Conservation (phyloP, 2,888 invertebrate genomes). For the Ariolimax columbianus region DNA sequence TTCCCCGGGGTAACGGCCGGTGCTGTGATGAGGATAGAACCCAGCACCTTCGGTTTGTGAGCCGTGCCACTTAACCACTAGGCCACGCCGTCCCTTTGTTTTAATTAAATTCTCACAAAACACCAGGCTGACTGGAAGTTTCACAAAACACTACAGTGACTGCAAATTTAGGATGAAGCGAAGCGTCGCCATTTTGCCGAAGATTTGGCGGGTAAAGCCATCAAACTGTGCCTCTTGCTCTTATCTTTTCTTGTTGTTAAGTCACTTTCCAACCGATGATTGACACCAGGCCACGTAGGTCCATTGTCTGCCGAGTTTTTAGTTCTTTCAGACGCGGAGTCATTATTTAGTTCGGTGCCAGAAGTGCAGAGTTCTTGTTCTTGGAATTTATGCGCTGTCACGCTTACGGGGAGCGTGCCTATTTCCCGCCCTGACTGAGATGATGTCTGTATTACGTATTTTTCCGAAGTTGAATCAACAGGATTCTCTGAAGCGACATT, state of each 20-base stretch:
- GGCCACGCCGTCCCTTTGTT: too few species aligned
- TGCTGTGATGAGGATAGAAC: too few species aligned
- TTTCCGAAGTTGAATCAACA: too few species aligned
- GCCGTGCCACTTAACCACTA: too few species aligned
- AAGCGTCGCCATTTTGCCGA: constrained; percentile 17
- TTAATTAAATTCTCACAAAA: too few species aligned
- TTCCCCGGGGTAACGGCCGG: too few species aligned
- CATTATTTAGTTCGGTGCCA: not conserved
- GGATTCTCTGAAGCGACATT: not conserved
- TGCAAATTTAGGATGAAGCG: not conserved
- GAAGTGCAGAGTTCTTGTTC: not conserved
- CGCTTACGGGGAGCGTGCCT: too few species aligned
- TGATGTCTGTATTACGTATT: not conserved
- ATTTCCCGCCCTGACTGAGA: not conserved
- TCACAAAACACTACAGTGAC: not conserved
- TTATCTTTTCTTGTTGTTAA: not conserved
- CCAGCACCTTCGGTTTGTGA: too few species aligned
- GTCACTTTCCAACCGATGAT: not conserved
- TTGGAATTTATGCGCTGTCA: not conserved
- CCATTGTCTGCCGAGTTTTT: not conserved
- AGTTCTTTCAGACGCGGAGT: not conserved
- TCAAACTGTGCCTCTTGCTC: not conserved
- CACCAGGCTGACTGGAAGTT: too few species aligned
- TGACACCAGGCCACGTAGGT: not conserved
- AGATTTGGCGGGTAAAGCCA: not conserved